These are phyloP conservation scores for Phragmatobia fuliginosa DNA, from an alignment of 2,888 invertebrate genomes.

Conservation along the genomic window DNA sequence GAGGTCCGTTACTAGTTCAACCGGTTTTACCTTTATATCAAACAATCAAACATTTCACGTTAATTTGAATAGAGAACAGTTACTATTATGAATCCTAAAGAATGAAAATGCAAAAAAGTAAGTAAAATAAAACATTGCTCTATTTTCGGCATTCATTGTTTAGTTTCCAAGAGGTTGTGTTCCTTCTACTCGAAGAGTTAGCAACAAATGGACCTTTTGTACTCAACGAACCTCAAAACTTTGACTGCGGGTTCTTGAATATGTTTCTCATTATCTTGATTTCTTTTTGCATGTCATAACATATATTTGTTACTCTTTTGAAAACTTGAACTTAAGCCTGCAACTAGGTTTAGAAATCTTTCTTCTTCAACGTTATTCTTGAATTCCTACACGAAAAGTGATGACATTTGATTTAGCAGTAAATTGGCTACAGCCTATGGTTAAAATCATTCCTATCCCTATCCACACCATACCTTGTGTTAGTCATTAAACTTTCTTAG, in stretches of 20 bases:
- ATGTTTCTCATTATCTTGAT: background rate
- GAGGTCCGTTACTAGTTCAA: no score
- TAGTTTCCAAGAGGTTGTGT: slow-evolving; percentile 24
- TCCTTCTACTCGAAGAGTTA: slow-evolving; percentile 39
- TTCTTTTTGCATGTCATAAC: background rate
- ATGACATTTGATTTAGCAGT: no score
- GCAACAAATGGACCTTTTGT: slow-evolving; percentile 15
- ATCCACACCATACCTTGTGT: no score
- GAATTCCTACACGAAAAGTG: no score
- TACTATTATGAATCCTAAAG: background rate
- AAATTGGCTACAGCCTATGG: no score
- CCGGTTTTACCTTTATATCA: no score
- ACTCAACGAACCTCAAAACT: slow-evolving; percentile 19
- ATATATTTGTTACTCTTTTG: background rate
- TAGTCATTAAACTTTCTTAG: no score
- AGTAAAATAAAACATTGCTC: slow-evolving; percentile 21
- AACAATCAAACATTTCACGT: background rate
- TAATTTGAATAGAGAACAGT: background rate
- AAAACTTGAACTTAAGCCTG: no score
- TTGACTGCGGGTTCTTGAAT: background rate
- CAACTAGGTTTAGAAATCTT: no score
- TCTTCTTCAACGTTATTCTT: no score
- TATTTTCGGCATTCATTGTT: slow-evolving; percentile 37
- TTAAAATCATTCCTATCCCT: no score
- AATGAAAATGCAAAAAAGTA: slow-evolving; percentile 9